Evolutionary conservation across 2,888 invertebrate genomes (phyloP), one percentile per base, ranked within the genome.

Genomic region (Acanthococcus lagerstroemiae): DNA sequence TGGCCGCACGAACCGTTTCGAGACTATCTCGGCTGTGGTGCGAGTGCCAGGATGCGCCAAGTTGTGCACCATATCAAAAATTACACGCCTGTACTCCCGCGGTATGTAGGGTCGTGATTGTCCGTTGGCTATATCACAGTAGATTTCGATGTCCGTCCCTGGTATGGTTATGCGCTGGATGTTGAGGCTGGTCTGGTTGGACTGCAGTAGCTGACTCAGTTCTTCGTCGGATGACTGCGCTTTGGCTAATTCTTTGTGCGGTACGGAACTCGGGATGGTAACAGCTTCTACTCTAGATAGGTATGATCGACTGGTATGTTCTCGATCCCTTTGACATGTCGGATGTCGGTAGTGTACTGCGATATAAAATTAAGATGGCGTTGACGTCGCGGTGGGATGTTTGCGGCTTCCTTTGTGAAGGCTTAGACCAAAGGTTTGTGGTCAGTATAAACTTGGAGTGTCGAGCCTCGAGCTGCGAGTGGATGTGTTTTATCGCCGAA

Each of bases 381-480:
- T 3, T 46, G 2, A 12, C 54, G 68, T 19, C 67, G n/a, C 1
- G 69, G 68, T 3, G 66, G 22, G 2, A 44, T 19, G 7, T 58
- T 58, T 2, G 46, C 50, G 2, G 44, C 56, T 22, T 67, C 68
- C 25, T 69, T 63, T 1, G 27, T 0, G 46, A 70, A 69, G 4
- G 68, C 68, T 44, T 45, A 55, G 7, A 55, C 54, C 1, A 70
- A 57, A 7, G 68, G 69, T 55, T 63, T 58, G 48, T 70, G 70
- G 27, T 69, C 70, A 0, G 69, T 70, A 21, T 22, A 67, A 9
- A 70, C 22, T 1, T 55, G 4, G 68, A 67, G 5, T 37, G 5
- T 7, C 68, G 52, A 15, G 69, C 71, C 58, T 71, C 71, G 2
- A 71, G 45, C 30, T 68, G 22, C 56, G 65, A 48, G 1, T 57